These are phyloP conservation scores for Danaus plexippus DNA, from an alignment of 1,140 invertebrate genomes.

Conservation along the genomic window DNA sequence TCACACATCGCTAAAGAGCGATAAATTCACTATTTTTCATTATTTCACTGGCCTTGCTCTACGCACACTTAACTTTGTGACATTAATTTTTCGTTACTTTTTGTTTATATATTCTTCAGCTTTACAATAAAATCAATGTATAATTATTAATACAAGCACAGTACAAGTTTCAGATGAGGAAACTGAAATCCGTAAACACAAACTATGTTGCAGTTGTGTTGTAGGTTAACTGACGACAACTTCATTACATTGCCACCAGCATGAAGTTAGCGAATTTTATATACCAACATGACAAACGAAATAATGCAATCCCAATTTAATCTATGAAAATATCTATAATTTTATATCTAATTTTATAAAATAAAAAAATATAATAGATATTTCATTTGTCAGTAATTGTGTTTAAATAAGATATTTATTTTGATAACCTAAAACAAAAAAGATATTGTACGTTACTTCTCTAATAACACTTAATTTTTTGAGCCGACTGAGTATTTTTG, in stretches of 20 bases:
- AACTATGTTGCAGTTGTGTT: constrained; percentile 53
- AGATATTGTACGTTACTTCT: too few relatives aligned
- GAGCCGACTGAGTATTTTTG: too few relatives aligned
- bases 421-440: too few relatives aligned
- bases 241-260: constrained; percentile 25
- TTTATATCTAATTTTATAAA: too few relatives aligned
- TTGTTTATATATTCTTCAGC: constrained; percentile 3
- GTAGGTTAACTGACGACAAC: constrained; percentile 30
- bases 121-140: constrained; percentile 5
- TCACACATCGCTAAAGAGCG: constrained; percentile 67
- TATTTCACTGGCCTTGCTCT: constrained; percentile 47
- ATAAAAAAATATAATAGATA: too few relatives aligned
- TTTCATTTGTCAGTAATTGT: too few relatives aligned
- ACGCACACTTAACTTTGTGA: constrained; percentile 53
- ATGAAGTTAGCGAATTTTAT: constrained; percentile 1
- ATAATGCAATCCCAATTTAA: too few relatives aligned
- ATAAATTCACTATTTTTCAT: constrained; percentile 60
- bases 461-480: too few relatives aligned
- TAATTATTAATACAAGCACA: constrained; percentile 7
- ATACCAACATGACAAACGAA: too few relatives aligned
- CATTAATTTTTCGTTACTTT: constrained; percentile 32
- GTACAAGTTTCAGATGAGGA: constrained; percentile 22
- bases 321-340: too few relatives aligned
- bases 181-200: constrained; percentile 52
- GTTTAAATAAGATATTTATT: too few relatives aligned